Conservation (phyloP, 53 echinoderm and acorn worm species). For the Patiria pectinifera region DNA sequence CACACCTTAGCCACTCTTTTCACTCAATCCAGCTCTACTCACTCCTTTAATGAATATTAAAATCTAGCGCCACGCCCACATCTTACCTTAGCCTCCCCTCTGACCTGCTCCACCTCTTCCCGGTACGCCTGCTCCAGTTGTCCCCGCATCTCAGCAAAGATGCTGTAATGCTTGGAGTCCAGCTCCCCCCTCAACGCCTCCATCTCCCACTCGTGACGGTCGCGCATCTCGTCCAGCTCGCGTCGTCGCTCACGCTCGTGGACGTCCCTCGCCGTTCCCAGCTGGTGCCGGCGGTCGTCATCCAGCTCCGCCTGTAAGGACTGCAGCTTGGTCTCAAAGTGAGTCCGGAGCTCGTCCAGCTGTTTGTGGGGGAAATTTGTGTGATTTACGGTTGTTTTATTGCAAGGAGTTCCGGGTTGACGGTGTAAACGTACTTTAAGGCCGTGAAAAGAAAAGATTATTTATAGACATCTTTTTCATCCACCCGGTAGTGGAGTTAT, state of each 20-base stretch:
- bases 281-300: constrained; percentile 72
- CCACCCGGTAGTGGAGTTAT: too few relatives aligned
- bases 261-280: constrained; percentile 63
- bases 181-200: constrained; percentile 73
- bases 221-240: constrained; percentile 64
- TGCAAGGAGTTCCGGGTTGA: background rate
- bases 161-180: constrained; percentile 75
- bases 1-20: constrained; percentile 32
- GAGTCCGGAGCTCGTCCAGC: constrained; percentile 75
- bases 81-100: constrained; percentile 30
- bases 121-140: constrained; percentile 72
- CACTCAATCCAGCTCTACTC: constrained; percentile 62
- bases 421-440: background rate
- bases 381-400: background rate
- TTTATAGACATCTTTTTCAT: background rate
- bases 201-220: constrained; percentile 84
- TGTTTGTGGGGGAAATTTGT: constrained; percentile 16
- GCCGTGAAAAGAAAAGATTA: background rate
- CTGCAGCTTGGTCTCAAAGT: constrained; percentile 72
- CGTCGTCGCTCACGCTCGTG: constrained; percentile 64
- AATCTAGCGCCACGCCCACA: background rate
- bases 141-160: constrained; percentile 79
- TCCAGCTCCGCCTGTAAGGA: constrained; percentile 71
- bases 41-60: too few relatives aligned
- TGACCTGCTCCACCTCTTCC: constrained; percentile 71